A percentile compares a stretch with the other conserved stretches of the same genome.
These are phyloP conservation scores for Seison nebaliae DNA, from an alignment of 1,140 invertebrate species.

Conservation along the genomic window DNA sequence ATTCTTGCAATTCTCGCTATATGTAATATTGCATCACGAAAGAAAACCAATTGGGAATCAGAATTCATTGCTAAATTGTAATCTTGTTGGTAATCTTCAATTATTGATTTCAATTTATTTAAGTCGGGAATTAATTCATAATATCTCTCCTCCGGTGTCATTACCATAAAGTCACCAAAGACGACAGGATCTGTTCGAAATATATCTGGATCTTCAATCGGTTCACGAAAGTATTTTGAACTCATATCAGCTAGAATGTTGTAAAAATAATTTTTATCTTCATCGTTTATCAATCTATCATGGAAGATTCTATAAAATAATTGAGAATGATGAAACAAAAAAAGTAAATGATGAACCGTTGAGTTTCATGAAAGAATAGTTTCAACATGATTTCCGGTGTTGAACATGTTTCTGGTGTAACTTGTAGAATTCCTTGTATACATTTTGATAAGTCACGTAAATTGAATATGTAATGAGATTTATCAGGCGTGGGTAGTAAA, in stretches of 20 bases:
- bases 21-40: slow-evolving; percentile 29
- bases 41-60: slow-evolving; percentile 24
- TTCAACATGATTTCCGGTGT: slow-evolving; percentile 17
- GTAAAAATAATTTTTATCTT: slow-evolving; percentile 27
- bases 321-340: too few relatives aligned
- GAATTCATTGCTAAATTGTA: slow-evolving; percentile 9
- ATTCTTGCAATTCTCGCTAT: slow-evolving; percentile 26
- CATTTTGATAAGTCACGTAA: slow-evolving; percentile 29
- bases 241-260: slow-evolving; percentile 26
- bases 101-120: slow-evolving; percentile 20
- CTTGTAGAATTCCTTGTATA: slow-evolving; percentile 27
- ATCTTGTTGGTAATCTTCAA: slow-evolving; percentile 18
- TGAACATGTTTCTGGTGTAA: slow-evolving; percentile 9
- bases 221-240: slow-evolving; percentile 24
- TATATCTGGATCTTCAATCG: slow-evolving; percentile 19
- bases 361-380: slow-evolving; percentile 27
- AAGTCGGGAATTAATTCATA: slow-evolving; percentile 26
- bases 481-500: slow-evolving; percentile 28
- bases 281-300: slow-evolving; percentile 26
- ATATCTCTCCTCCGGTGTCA: slow-evolving; percentile 21
- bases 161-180: slow-evolving; percentile 29
- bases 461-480: slow-evolving; percentile 30
- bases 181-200: slow-evolving; percentile 25
- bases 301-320: too few relatives aligned
- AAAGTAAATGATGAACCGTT: too few relatives aligned